phyloP scores from a whole-genome alignment of 2,888 invertebrate genomes.

The Parnassius glacialis region DNA sequence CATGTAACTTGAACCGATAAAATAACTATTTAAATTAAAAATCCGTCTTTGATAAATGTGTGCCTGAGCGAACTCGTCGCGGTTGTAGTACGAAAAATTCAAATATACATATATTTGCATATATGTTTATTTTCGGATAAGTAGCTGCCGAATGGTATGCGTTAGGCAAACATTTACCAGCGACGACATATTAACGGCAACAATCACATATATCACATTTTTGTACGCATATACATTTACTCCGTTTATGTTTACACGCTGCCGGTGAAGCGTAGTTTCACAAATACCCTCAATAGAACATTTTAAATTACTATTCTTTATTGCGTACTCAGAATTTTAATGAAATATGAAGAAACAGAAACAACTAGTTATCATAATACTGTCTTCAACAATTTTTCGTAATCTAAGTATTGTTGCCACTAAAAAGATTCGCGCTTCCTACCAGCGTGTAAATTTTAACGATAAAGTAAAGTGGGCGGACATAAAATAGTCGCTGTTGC shows the following conservation, averaged over 20 bases:
- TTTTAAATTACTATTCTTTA: too few species aligned
- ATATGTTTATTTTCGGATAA: background rate
- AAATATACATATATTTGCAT: background rate
- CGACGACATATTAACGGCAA: slow-evolving; percentile 11
- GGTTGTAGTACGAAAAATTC: too few species aligned
- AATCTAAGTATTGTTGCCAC: slow-evolving; percentile 2
- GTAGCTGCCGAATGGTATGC: slow-evolving; percentile 17
- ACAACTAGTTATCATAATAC: too few species aligned
- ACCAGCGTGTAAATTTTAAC: slow-evolving; percentile 2
- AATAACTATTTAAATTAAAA: slow-evolving; percentile 12
- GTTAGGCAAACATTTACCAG: slow-evolving; percentile 4
- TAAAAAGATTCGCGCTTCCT: background rate
- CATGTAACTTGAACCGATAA: slow-evolving; percentile 29
- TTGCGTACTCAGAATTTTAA: too few species aligned
- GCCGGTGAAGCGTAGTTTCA: background rate
- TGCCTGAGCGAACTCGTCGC: background rate
- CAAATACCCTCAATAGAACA: background rate
- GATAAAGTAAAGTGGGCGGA: background rate
- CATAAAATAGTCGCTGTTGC: slow-evolving; percentile 9
- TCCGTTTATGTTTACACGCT: slow-evolving; percentile 5
- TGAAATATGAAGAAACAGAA: too few species aligned
- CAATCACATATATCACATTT: slow-evolving; percentile 26
- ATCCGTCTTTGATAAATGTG: slow-evolving; percentile 3
- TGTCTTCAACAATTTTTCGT: too few species aligned
- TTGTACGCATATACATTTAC: slow-evolving; percentile 9